Evolutionary conservation across 2,888 invertebrate species (phyloP), one percentile per base, ranked within the genome.

Genomic region (Lordiphosa fenestrarum): DNA sequence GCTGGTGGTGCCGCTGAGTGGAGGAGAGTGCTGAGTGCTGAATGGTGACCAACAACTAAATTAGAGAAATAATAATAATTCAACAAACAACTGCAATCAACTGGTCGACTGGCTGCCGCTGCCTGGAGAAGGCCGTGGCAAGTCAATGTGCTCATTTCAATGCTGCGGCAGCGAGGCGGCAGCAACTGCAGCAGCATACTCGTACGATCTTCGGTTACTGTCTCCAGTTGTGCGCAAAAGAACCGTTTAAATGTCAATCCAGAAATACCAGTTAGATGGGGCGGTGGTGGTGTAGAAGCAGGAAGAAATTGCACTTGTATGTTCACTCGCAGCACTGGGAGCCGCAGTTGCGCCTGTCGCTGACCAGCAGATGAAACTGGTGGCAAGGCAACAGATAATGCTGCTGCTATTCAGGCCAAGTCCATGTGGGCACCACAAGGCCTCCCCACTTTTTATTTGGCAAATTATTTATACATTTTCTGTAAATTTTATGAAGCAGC

Each of bases 171-270:
- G 35, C 39, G 6, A 33, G 25, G 6, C n/a, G n/a, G n/a, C 25
- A 25, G 25, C 25, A 25, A 7, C 25, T 7, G 0, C 25, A 25
- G 25, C 25, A 7, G 25, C 21, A 49, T 49, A 47, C 53, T 59
- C 67, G 65, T 58, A 61, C 70, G 64, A 60, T 63, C 62, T 63
- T 63, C 64, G 56, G 56, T 63, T 63, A 80, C 67, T 73, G 73
- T 81, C 71, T 71, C 69, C 69, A 75, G 75, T 81, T 73, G 81
- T 73, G 77, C 77, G 82, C 75, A 81, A 74, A 84, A 83, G 77
- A 82, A 85, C 85, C 82, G 84, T 85, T 84, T 85, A 82, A 84
- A 84, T 84, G 82, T 77, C 84, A 84, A 84, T 85, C 84, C 80
- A 75, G 84, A 84, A 85, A 85, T 85, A 82, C 85, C 85, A 84